These are phyloP conservation scores for Morpho deidamia DNA, from an alignment of 2,888 invertebrate species.

Conservation along the genomic window DNA sequence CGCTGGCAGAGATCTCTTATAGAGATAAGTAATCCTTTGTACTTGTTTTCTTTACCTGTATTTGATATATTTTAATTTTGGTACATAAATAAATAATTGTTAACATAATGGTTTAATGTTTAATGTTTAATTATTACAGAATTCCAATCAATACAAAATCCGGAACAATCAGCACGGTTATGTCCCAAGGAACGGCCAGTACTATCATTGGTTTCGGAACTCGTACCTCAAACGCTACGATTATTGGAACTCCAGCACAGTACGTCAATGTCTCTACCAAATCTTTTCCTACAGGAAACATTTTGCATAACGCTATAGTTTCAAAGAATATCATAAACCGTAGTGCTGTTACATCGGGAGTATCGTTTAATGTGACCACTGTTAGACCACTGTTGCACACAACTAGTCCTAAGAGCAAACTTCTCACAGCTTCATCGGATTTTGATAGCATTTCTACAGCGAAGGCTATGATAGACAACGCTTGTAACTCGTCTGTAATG, in stretches of 20 bases:
- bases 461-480: slow-evolving; percentile 73
- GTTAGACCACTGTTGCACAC: slow-evolving; percentile 55
- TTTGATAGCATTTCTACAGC: slow-evolving; percentile 67
- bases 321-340: slow-evolving; percentile 69
- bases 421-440: slow-evolving; percentile 48
- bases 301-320: slow-evolving; percentile 71
- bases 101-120: too few species aligned
- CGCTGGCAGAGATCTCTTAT: too few species aligned
- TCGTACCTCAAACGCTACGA: slow-evolving; percentile 56
- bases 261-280: slow-evolving; percentile 71
- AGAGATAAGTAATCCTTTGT: too few species aligned
- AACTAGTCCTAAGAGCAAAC: slow-evolving; percentile 54
- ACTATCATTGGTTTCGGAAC: slow-evolving; percentile 69
- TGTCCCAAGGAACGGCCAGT: slow-evolving; percentile 71
- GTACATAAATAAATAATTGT: too few species aligned
- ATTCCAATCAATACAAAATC: slow-evolving; percentile 67
- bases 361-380: slow-evolving; percentile 59
- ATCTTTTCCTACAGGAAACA: slow-evolving; percentile 71
- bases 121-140: slow-evolving; percentile 35
- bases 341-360: slow-evolving; percentile 46
- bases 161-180: slow-evolving; percentile 66
- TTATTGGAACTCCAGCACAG: slow-evolving; percentile 57
- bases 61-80: too few species aligned
- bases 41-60: too few species aligned
- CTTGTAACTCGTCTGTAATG: slow-evolving; percentile 73